Evolutionary conservation across 2,888 invertebrate species (phyloP).

Genomic region (Caradrina kadenii): DNA sequence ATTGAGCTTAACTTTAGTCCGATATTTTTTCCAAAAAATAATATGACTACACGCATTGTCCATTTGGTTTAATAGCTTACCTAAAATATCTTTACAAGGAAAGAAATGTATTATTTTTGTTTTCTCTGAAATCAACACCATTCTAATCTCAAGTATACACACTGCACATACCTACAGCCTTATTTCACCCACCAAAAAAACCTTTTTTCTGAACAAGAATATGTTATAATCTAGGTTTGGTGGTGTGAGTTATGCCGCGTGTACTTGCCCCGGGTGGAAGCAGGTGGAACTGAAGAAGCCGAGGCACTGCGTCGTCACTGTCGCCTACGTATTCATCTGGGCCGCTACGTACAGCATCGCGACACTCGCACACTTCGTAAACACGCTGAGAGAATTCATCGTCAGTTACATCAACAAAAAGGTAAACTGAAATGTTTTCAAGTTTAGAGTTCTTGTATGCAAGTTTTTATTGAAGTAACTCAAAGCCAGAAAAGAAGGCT

Average conservation of each 20-base stretch:
- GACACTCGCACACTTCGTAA: conserved; percentile 94
- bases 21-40: background rate
- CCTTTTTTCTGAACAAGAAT: too few relatives aligned
- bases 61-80: background rate
- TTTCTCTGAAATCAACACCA: too few relatives aligned
- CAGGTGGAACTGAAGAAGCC: conserved; percentile 87
- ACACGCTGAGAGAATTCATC: conserved; percentile 93
- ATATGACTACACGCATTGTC: too few relatives aligned
- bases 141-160: too few relatives aligned
- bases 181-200: background rate
- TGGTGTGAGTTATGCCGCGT: conserved; percentile 95
- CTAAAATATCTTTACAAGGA: background rate
- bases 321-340: conserved; percentile 93
- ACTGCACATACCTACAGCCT: too few relatives aligned
- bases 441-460: background rate
- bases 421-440: conserved; percentile 65
- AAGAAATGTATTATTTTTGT: too few relatives aligned
- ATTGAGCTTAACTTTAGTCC: background rate
- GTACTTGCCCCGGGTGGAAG: conserved; percentile 92
- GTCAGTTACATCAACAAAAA: conserved; percentile 89
- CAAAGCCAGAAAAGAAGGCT: background rate
- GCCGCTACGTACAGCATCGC: conserved; percentile 94
- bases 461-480: background rate
- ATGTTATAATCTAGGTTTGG: conserved; percentile 81
- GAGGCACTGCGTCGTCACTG: conserved; percentile 93